phyloP scores from a whole-genome alignment of 2,113 vertebrate genomes.

The Phalacrocorax pelagicus region DNA sequence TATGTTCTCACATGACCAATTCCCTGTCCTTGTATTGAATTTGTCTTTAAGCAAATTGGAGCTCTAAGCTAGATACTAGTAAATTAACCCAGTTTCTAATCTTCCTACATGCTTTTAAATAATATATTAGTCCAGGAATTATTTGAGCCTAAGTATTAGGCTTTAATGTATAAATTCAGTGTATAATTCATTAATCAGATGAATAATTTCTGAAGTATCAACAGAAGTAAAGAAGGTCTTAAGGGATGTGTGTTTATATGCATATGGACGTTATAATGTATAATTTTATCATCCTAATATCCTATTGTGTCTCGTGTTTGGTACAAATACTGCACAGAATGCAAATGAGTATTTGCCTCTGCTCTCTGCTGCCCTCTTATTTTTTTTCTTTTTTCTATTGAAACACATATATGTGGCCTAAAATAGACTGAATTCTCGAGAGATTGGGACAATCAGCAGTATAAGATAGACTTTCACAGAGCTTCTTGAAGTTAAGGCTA shows the following conservation, averaged over 20 bases:
- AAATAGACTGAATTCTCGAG: not conserved
- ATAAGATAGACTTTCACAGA: not conserved
- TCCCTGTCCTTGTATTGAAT: not conserved
- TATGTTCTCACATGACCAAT: not conserved
- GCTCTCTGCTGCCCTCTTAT: not conserved
- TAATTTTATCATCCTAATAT: constrained; percentile 60
- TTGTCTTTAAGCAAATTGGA: constrained; percentile 15
- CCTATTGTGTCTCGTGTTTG: constrained; percentile 38
- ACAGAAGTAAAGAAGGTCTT: constrained; percentile 53
- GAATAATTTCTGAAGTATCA: constrained; percentile 48
- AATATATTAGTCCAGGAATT: constrained; percentile 53
- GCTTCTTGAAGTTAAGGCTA: constrained; percentile 1
- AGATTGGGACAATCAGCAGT: not conserved
- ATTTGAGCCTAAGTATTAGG: constrained; percentile 28
- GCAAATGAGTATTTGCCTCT: constrained; percentile 5
- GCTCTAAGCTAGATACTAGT: constrained; percentile 20
- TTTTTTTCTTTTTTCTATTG: not conserved
- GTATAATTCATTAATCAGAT: constrained; percentile 62
- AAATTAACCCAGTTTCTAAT: constrained; percentile 60
- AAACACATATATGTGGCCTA: not conserved
- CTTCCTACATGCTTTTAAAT: constrained; percentile 43
- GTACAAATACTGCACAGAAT: constrained; percentile 10
- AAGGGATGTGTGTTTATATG: constrained; percentile 24
- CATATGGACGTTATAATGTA: constrained; percentile 51
- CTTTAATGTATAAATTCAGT: constrained; percentile 48